Base-by-base conservation (phyloP, 2,888 invertebrate genomes). In the Furcula furcula region DNA sequence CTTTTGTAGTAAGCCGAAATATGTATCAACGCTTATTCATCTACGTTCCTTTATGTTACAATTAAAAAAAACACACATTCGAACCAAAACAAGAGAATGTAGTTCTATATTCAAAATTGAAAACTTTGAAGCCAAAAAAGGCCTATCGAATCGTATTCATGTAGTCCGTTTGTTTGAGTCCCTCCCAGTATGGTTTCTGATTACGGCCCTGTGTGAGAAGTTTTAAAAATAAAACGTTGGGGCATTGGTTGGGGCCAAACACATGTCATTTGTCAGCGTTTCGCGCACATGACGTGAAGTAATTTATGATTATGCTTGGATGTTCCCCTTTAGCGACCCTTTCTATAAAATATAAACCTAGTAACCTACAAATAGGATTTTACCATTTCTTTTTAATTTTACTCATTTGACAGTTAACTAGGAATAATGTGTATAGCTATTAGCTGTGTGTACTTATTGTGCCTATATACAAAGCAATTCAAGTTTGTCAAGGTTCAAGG, bases 221-320 rank as follows among this genome's bases (percentile, higher is more conserved):
- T 47, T 55, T 70, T 62, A 68, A 77, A 81, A 81, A 79, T 79
- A 80, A 73, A 75, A 69, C 36, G 54, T 42, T 57, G 48, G 49
- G 56, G 58, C 65, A 73, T 75, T 68, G 35, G 54, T 42, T 57
- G 48, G 49, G 56, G 58, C 65, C 58, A 64, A 76, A 72, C 78
- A 79, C 71, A 78, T 82, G 80, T 80, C 77, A 80, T 82, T 82
- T 82, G 83, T 83, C 81, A 80, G 73, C 73, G 70, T 72, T 77
- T 74, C 69, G 69, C 67, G 75, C 64, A 65, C 71, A 73, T 67
- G 79, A 76, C 67, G 60, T 64, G 60, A 53, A 66, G 72, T 70
- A 74, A 76, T 78, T 76, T 77, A 79, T 71, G 73, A 74, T n/a
- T 70, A 60, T 66, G 61, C 65, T 59, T 52, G 41, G 45, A 46